Evolutionary conservation across 2,797 vertebrate species (phyloP), one percentile per base, ranked within the genome.

Genomic region (Pipistrellus pygmaeus): DNA sequence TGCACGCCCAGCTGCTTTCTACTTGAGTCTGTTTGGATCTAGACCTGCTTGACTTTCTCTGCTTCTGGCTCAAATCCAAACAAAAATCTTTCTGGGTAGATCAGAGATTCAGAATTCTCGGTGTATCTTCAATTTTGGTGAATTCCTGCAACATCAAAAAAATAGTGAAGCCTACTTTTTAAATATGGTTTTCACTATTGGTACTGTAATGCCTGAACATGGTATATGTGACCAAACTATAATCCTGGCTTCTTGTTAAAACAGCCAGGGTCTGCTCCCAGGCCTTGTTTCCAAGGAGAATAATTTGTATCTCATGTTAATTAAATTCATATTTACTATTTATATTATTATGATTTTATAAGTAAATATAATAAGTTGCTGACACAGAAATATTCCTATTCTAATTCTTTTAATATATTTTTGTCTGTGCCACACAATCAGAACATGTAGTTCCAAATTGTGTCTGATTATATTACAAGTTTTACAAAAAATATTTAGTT

Each of bases 281-380:
- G 32, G 41, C 69, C 44, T 66, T 46, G 10, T 75, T 92, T 81
- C 25, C 6, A 21, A 68, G 10, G 30, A 46, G 25, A 41, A 18
- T 53, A 64, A 71, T 44, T 81, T 94, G 57, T 23, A 76, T 72
- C 35, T 76, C 41, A 21, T 55, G 68, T 94, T 41, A 46, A 75
- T 77, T 62, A 83, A 75, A 32, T 27, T 23, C 76, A 41, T 8
- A 62, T 64, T 62, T 10, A 62, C 86, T 93, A 32, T 76, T 81
- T 90, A 32, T 84, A 48, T 88, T 68, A 90, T 68, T 27, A 72
- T 84, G 71, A 80, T n/a, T 88, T 76, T 44, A 87, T 72, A 84
- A 60, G 68, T 85, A 62, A 62, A 53, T 85, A 7, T 14, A 62
- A 62, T 32, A 69, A 38, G 21, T 68, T 91, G 30, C 3, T 89